Base-by-base conservation (phyloP, 2,888 invertebrate species). In the Hypercompe scribonia region DNA sequence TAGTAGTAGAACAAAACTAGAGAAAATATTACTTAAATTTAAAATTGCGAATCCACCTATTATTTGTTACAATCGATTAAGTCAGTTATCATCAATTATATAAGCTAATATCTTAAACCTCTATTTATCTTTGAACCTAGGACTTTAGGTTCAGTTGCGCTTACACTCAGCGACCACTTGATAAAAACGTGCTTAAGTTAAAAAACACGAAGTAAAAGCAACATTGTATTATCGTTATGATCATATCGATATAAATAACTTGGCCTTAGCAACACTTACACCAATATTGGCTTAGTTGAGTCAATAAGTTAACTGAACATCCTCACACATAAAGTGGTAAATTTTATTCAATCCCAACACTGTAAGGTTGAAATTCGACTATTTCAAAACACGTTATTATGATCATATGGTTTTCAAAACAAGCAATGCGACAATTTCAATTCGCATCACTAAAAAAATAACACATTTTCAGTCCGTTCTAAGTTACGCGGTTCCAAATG, bases 181-280 rank as follows among this genome's bases (percentile, higher is more conserved):
- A 58, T 58, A 58, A 28, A 58, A 54, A 58, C 3, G 28, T 13
- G 13, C 2, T 2, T 46, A 46, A 7, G 18, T 46, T 33, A 42
- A 63, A 63, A 46, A 63, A 69, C 42, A 15, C 21, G 33, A 42
- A 65, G 28, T 18, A 65, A 1, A 36, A 65, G 33, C 33, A 33
- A 0, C n/a, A 8, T 21, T 28, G 39, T 42, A 65, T 39, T 65
- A 75, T 78, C 54, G 74, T 76, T 75, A 77, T 81, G 80, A 78
- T 77, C 34, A 68, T 85, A 86, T 84, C 86, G 82, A 79, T 84
- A 77, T 79, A 86, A 88, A 88, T 86, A 89, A 83, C 82, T 73
- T 83, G 83, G 82, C 89, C 86, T 86, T 83, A 84, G 71, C 68
- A 76, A 82, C 89, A 88, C 83, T 87, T 88, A 86, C 74, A 76